Percentiles rank a stretch among this genome's conserved stretches.
These are phyloP conservation scores for Zosterops lateralis DNA, from an alignment of 2,113 vertebrate species.

Conservation along the genomic window DNA sequence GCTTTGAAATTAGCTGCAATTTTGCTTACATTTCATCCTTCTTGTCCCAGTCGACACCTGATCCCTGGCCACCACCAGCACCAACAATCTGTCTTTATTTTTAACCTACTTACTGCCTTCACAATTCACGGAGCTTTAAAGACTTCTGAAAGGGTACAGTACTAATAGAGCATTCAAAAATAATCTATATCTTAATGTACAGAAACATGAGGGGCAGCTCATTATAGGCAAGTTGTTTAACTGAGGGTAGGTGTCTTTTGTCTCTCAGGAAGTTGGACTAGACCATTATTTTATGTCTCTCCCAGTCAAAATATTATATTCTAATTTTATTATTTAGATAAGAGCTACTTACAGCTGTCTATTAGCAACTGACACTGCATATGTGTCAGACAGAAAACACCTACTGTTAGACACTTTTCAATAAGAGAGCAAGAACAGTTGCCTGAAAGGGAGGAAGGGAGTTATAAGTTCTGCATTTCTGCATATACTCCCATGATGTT, in stretches of 20 bases:
- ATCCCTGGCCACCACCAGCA: not conserved
- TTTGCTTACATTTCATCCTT: not conserved
- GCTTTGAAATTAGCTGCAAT: not conserved
- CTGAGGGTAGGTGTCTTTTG: not conserved
- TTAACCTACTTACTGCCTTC: not conserved
- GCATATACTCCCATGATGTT: not conserved
- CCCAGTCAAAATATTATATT: not conserved
- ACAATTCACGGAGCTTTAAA: not conserved
- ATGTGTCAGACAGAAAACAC: not conserved
- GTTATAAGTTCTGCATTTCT: not conserved
- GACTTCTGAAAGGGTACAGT: not conserved
- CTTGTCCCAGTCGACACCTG: not conserved
- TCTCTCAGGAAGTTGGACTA: not conserved
- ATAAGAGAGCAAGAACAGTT: not conserved
- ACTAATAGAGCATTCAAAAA: not conserved
- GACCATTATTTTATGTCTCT: not conserved
- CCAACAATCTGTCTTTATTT: not conserved
- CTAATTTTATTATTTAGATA: not conserved
- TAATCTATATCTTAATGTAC: not conserved
- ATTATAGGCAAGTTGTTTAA: not conserved
- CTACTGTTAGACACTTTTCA: not conserved
- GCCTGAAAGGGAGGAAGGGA: not conserved
- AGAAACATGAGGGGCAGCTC: not conserved
- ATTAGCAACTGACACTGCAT: accelerated
- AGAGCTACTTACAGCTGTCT: not conserved